Base-by-base conservation (phyloP, 2,113 vertebrate genomes). In the Oncorhynchus keta region DNA sequence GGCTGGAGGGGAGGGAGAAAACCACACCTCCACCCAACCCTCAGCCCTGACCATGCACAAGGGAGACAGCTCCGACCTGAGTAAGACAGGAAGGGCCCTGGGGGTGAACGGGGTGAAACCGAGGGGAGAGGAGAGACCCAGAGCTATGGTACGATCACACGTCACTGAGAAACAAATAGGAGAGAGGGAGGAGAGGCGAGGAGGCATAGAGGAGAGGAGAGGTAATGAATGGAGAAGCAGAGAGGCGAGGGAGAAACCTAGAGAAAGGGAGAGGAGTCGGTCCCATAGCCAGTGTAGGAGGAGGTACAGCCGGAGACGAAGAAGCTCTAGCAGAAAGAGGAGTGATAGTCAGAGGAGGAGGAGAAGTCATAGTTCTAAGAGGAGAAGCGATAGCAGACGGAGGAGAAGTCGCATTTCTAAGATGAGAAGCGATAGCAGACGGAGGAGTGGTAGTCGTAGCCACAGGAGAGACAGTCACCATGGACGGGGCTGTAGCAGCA, bases 1-100 rank as follows among this genome's bases (percentile, higher is more conserved):
- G 77, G 86, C 83, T 1, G 51, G 68, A 75, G 82, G 94, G 95
- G 86, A 90, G 89, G 90, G 0, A 90, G 74, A 62, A 72, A 77
- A 45, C 68, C 75, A 32, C 72, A 77, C 49, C 24, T 30, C 67
- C 67, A 16, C 67, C 32, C 67, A 35, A 18, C 14, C 32, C 18
- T 68, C 67, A 4, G 26, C 9, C 67, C 67, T 35, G 35, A 16
- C 0, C 20, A 49, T 1, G 73, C 28, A 2, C 0, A 71, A 62
- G 0, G 75, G 76, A 39, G 79, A 79, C 72, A 45, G 62, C 51
- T 39, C 82, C 0, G 77, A 49, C 70, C 73, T 82, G 66, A 83
- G 72, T 28, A 76, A 28, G 70, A 45, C 88, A 64, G 89, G 89
- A 1, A 83, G 90, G 18, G 22, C 22, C 45, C 68, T 48, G 45